A percentile compares a stretch with the other conserved stretches of the same genome.
phyloP scores from a whole-genome alignment of 2,113 vertebrate species.

The Piaya cayana region DNA sequence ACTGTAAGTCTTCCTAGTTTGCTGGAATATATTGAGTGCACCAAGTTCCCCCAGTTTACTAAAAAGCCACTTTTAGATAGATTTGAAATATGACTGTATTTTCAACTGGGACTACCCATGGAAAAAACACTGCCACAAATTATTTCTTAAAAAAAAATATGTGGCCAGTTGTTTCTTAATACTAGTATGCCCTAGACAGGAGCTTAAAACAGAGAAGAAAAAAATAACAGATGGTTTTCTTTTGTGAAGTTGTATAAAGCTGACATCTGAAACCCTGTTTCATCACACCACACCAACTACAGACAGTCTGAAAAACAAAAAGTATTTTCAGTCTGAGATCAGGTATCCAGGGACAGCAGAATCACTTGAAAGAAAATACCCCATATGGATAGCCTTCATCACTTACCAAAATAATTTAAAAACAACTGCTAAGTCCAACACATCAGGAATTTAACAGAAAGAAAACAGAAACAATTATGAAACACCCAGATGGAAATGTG shows the following conservation, averaged over 20 bases:
- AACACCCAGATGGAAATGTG: not conserved
- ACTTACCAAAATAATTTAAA: not conserved
- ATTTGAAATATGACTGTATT: not conserved
- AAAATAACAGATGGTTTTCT: slow-evolving; percentile 14
- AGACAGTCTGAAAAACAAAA: not conserved
- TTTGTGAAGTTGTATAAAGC: not conserved
- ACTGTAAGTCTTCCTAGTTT: not conserved
- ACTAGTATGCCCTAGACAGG: not conserved
- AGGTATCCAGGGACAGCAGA: not conserved
- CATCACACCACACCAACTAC: not conserved
- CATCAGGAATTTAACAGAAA: not conserved
- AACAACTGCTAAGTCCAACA: not conserved
- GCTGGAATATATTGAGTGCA: not conserved
- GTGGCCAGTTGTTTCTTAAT: not conserved
- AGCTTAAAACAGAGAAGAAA: not conserved
- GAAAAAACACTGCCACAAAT: not conserved
- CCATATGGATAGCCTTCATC: not conserved
- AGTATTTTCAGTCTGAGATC: not conserved
- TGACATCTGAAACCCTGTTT: not conserved
- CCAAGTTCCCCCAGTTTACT: not conserved
- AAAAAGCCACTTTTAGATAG: not conserved
- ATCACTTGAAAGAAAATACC: not conserved
- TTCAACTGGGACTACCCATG: not conserved
- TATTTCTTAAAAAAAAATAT: not conserved
- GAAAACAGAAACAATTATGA: not conserved